phyloP scores from a whole-genome alignment of 2,797 vertebrate genomes.

The Tragopan temminckii region DNA sequence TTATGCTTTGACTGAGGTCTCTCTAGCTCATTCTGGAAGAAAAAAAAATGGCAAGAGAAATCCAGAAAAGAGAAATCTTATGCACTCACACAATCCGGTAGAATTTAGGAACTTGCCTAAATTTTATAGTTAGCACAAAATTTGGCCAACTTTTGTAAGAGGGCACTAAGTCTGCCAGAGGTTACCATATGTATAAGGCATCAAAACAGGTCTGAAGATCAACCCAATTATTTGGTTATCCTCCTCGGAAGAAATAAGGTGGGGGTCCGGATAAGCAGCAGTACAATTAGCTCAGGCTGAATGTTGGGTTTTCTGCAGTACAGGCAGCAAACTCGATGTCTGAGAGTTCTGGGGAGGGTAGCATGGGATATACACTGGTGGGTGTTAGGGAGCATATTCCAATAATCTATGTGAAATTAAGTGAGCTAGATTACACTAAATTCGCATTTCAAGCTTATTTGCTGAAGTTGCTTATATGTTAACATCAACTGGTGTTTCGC shows the following conservation, averaged over 20 bases:
- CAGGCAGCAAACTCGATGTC: not conserved
- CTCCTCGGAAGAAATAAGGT: not conserved
- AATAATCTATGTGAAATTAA: not conserved
- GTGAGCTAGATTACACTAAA: not conserved
- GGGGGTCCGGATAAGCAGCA: not conserved
- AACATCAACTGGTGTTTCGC: not conserved
- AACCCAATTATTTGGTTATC: not conserved
- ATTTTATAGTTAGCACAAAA: not conserved
- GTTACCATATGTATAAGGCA: not conserved
- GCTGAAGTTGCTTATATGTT: not conserved
- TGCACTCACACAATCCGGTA: not conserved
- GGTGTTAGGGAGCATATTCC: not conserved
- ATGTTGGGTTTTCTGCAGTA: not conserved
- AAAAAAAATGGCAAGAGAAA: not conserved
- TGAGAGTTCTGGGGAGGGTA: not conserved
- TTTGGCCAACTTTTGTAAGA: not conserved
- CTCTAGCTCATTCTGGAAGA: not conserved
- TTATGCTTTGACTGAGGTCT: not conserved
- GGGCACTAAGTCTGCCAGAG: not conserved
- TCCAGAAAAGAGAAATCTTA: not conserved
- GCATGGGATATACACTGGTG: not conserved
- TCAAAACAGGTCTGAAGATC: not conserved
- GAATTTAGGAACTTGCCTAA: not conserved
- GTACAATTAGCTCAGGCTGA: not conserved
- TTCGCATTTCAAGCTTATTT: not conserved